These are phyloP conservation scores for Varanus komodoensis DNA, from an alignment of 2,113 vertebrate genomes.

Conservation along the genomic window DNA sequence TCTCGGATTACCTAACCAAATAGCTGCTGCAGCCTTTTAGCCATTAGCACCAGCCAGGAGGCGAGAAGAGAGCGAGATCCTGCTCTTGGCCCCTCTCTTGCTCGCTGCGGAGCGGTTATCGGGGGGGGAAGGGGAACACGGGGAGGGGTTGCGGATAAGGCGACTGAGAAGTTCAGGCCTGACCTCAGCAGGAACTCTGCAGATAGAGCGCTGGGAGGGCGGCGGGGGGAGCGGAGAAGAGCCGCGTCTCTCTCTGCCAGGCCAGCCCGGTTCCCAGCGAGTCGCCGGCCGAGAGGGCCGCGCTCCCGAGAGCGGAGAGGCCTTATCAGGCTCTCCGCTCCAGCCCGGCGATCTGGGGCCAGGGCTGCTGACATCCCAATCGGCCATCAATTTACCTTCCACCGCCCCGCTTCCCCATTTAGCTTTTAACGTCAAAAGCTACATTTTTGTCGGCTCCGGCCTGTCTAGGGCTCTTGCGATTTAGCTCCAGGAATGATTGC, in stretches of 20 bases:
- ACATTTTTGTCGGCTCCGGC: constrained; percentile 90
- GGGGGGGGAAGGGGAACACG: no score
- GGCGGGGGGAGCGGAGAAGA: not conserved
- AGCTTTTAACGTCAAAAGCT: constrained; percentile 90
- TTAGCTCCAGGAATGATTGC: constrained; percentile 78
- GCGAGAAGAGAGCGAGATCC: not conserved
- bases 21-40: not conserved
- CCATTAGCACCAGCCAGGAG: not conserved
- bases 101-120: not conserved
- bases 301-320: not conserved
- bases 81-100: no score
- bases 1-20: not conserved
- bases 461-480: constrained; percentile 85
- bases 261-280: constrained; percentile 23
- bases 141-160: not conserved
- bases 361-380: constrained; percentile 78
- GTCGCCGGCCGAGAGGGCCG: not conserved
- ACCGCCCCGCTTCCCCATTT: constrained; percentile 79
- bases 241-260: not conserved
- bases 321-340: constrained; percentile 74
- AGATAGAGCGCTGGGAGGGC: no score
- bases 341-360: constrained; percentile 68
- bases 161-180: not conserved
- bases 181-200: not conserved
- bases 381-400: constrained; percentile 85